These are phyloP conservation scores for Cyrtonyx montezumae DNA, from an alignment of 2,113 vertebrate species.

Conservation along the genomic window DNA sequence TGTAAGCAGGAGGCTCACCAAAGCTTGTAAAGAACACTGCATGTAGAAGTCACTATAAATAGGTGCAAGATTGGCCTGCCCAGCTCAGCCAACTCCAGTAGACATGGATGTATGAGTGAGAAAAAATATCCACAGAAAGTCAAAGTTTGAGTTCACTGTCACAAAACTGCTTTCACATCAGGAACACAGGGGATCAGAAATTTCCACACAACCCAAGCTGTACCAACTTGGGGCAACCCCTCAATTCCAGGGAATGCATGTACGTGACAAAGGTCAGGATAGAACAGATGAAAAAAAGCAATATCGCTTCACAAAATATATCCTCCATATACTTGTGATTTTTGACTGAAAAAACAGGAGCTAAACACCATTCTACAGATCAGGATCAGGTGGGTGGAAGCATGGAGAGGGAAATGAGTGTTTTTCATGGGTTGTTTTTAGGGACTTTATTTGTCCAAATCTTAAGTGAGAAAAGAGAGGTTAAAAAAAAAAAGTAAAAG, in stretches of 20 bases:
- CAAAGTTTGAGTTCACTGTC: not conserved
- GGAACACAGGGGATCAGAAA: not conserved
- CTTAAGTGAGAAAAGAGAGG: not conserved
- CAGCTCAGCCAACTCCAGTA: not conserved
- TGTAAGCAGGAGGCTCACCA: not conserved
- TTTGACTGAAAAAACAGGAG: not conserved
- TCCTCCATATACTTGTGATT: not conserved
- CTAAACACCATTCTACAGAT: not conserved
- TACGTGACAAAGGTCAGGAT: not conserved
- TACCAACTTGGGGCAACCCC: not conserved
- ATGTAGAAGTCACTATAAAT: not conserved
- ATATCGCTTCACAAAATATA: not conserved
- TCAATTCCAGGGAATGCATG: too few relatives aligned
- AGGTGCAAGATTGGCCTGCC: not conserved
- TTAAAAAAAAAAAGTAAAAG: not conserved
- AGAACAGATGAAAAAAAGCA: not conserved
- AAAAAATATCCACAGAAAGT: not conserved
- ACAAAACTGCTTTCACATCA: not conserved
- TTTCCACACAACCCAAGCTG: not conserved
- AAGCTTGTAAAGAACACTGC: not conserved
- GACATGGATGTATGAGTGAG: not conserved
- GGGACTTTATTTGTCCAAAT: not conserved
- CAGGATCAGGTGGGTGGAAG: not conserved
- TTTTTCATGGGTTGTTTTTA: not conserved
- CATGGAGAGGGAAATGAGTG: not conserved